A percentile compares a stretch with the other conserved stretches of the same genome.
Evolutionary conservation across 2,888 invertebrate genomes (phyloP).

Genomic region (Galerucella nymphaeae): DNA sequence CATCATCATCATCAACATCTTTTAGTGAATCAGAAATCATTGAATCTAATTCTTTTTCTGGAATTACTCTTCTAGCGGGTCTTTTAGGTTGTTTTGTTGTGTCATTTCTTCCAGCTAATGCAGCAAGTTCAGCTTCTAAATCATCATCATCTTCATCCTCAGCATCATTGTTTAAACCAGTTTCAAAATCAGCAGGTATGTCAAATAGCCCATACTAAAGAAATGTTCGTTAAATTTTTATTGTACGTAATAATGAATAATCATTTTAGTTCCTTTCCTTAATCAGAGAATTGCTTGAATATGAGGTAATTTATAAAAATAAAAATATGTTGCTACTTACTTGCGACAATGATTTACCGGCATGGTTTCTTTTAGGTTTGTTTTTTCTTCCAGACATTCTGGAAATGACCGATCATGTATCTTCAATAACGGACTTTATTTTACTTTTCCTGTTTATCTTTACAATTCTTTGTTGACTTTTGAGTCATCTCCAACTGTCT

Average conservation of each 20-base stretch:
- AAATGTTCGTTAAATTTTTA: conserved; percentile 1
- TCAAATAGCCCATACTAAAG: conserved; percentile 81
- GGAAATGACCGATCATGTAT: neutral
- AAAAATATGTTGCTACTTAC: conserved; percentile 39
- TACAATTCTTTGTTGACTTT: neutral
- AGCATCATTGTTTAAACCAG: conserved; percentile 64
- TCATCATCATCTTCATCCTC: conserved; percentile 78
- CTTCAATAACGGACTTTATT: neutral
- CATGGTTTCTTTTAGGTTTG: conserved; percentile 52
- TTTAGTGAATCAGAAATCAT: conserved; percentile 84
- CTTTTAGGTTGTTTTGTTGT: conserved; percentile 41
- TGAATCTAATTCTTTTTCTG: conserved; percentile 73
- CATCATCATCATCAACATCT: conserved; percentile 85
- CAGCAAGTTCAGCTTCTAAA: conserved; percentile 87
- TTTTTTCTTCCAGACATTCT: conserved; percentile 48
- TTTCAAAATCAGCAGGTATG: conserved; percentile 73
- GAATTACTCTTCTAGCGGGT: conserved; percentile 64
- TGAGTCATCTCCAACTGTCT: neutral
- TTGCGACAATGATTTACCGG: conserved; percentile 54
- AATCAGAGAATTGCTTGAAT: neutral
- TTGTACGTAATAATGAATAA: neutral
- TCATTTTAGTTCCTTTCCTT: neutral
- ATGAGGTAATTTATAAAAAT: conserved; percentile 30
- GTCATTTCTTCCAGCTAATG: conserved; percentile 68
- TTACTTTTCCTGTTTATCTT: neutral